Conservation (phyloP, 1,140 invertebrate species). For the Drosophila gunungcola region DNA sequence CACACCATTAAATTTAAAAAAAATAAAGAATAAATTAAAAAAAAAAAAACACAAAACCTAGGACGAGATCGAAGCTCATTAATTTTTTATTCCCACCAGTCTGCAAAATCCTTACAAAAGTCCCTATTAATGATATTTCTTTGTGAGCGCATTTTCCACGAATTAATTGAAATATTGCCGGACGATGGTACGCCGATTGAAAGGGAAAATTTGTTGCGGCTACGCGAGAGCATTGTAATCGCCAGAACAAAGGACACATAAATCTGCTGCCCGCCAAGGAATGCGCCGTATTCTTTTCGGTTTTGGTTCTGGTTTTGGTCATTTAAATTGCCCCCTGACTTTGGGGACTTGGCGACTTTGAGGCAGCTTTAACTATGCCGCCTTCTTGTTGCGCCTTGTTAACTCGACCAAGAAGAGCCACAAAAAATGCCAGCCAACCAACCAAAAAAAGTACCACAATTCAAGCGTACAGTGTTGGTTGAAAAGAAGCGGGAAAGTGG, state of each 20-base stretch:
- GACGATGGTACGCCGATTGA: slow-evolving; percentile 54
- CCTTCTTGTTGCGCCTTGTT: slow-evolving; percentile 52
- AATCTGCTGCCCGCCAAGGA: slow-evolving; percentile 58
- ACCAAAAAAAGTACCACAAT: slow-evolving; percentile 24
- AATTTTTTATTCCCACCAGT: slow-evolving; percentile 2
- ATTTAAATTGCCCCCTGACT: slow-evolving; percentile 73
- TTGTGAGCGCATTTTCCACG: slow-evolving; percentile 49
- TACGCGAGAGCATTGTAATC: slow-evolving; percentile 57
- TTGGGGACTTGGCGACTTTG: slow-evolving; percentile 56
- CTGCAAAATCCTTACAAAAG: slow-evolving; percentile 12
- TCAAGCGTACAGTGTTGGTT: slow-evolving; percentile 13
- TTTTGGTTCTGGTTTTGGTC: slow-evolving; percentile 46
- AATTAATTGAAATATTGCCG: slow-evolving; percentile 77
- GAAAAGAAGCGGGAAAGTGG: slow-evolving; percentile 2
- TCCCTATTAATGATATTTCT: slow-evolving; percentile 36
- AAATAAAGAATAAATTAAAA: too few relatives aligned
- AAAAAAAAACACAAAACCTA: background rate
- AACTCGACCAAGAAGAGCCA: slow-evolving; percentile 51
- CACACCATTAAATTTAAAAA: too few relatives aligned
- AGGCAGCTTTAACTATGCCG: slow-evolving; percentile 73
- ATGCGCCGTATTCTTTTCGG: slow-evolving; percentile 30
- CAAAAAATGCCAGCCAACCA: slow-evolving; percentile 20
- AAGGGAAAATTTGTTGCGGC: slow-evolving; percentile 72
- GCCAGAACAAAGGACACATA: slow-evolving; percentile 69
- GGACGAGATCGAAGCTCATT: slow-evolving; percentile 24